These are phyloP conservation scores for Myotis yumanensis DNA, from an alignment of 2,113 vertebrate species.

Conservation along the genomic window DNA sequence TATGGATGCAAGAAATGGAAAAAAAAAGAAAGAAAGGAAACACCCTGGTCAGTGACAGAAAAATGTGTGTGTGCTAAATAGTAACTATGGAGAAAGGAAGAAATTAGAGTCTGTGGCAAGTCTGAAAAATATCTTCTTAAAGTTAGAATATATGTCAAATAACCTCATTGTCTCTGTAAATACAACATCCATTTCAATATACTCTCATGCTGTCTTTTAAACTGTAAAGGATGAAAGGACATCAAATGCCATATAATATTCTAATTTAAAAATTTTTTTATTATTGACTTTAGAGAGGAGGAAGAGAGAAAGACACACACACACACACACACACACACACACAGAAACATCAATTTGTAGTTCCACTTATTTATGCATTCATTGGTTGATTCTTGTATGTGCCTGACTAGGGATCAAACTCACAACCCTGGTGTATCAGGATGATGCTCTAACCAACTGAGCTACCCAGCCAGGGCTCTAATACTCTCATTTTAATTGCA, in stretches of 20 bases:
- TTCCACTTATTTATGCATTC: too few species aligned
- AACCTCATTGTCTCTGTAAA: background rate
- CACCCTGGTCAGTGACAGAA: fast-evolving
- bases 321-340: too few species aligned
- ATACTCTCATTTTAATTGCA: background rate
- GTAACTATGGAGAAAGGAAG: background rate
- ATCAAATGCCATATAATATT: background rate
- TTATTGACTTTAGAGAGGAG: background rate
- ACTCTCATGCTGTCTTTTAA: background rate
- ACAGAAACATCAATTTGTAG: too few species aligned
- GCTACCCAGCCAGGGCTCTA: background rate
- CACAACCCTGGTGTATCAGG: background rate
- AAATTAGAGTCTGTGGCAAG: background rate
- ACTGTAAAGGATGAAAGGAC: background rate
- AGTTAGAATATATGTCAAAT: background rate
- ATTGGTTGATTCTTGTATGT: background rate
- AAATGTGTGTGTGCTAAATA: fast-evolving
- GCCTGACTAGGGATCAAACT: background rate
- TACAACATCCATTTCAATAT: background rate
- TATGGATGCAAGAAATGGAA: background rate
- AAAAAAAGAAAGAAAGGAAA: background rate
- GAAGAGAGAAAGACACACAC: background rate
- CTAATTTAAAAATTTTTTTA: background rate
- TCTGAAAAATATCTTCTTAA: background rate
- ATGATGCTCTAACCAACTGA: background rate